phyloP scores from a whole-genome alignment of 2,888 invertebrate species.

The Hyalella azteca region DNA sequence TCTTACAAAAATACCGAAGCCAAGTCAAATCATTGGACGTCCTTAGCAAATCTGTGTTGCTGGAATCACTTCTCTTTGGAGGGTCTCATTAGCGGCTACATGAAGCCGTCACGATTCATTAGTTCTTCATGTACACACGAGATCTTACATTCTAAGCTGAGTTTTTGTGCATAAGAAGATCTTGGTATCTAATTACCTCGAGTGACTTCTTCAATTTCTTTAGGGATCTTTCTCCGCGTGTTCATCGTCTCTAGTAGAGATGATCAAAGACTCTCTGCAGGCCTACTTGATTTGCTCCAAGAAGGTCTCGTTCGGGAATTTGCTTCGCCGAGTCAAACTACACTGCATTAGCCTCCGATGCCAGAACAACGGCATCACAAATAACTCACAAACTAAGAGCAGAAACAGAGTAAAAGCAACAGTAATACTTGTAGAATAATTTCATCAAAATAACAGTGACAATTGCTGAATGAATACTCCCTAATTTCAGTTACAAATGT shows the following conservation, averaged over 20 bases:
- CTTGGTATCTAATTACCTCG: constrained; percentile 18
- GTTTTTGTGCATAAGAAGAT: background rate
- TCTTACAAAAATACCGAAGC: background rate
- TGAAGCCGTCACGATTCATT: background rate
- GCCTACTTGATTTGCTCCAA: constrained; percentile 23
- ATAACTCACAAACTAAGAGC: no score
- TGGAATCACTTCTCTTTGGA: background rate
- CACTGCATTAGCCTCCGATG: no score
- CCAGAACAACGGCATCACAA: no score
- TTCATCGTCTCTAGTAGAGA: background rate
- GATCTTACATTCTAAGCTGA: background rate
- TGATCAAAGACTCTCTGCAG: constrained; percentile 21
- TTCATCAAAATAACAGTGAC: no score
- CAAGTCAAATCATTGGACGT: background rate
- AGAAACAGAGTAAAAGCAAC: no score
- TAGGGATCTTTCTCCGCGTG: background rate
- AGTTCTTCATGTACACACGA: no score
- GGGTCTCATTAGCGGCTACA: background rate
- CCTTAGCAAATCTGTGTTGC: background rate
- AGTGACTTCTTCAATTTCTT: constrained; percentile 14
- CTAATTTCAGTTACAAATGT: no score
- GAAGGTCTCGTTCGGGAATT: background rate
- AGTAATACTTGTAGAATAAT: no score
- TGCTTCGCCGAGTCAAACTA: no score
- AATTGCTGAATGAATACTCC: no score